phyloP scores from a whole-genome alignment of 2,797 vertebrate species.

The Amblyopsis hoosieri region DNA sequence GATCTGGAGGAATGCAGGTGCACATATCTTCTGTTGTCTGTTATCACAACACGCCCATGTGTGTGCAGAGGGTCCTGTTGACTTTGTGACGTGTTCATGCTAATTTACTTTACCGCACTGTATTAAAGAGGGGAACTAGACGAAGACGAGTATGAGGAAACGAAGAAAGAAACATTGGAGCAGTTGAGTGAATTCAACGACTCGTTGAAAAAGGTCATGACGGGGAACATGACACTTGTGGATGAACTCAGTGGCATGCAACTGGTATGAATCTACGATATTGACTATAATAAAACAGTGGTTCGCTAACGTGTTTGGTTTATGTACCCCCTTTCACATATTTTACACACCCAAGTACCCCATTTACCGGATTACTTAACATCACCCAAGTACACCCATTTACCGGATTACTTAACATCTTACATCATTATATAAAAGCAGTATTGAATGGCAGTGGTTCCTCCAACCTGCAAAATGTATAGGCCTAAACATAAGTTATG shows the following conservation, averaged over 20 bases:
- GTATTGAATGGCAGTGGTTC: too few relatives aligned
- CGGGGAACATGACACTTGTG: slow-evolving; percentile 96
- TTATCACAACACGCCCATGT: not conserved
- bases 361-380: too few relatives aligned
- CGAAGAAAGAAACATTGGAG: slow-evolving; percentile 95
- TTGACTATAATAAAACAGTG: too few relatives aligned
- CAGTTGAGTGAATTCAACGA: slow-evolving; percentile 95
- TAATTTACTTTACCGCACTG: not conserved
- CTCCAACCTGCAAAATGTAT: too few relatives aligned
- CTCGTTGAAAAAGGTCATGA: slow-evolving; percentile 95
- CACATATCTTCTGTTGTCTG: not conserved
- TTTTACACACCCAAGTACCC: too few relatives aligned
- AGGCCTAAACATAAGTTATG: too few relatives aligned
- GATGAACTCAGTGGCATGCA: slow-evolving; percentile 98
- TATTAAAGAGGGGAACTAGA: slow-evolving; percentile 90
- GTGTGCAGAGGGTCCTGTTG: not conserved
- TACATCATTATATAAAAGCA: too few relatives aligned
- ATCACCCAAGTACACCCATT: too few relatives aligned
- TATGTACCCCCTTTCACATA: too few relatives aligned
- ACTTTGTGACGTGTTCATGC: not conserved
- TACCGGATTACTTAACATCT: too few relatives aligned
- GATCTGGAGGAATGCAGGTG: slow-evolving; percentile 98
- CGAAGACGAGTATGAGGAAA: slow-evolving; percentile 94
- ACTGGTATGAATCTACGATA: slow-evolving; percentile 79
- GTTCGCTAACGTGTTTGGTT: too few relatives aligned